Evolutionary conservation across 1,140 invertebrate species (phyloP), one percentile per base, ranked within the genome.

Genomic region (Atta colombica): DNA sequence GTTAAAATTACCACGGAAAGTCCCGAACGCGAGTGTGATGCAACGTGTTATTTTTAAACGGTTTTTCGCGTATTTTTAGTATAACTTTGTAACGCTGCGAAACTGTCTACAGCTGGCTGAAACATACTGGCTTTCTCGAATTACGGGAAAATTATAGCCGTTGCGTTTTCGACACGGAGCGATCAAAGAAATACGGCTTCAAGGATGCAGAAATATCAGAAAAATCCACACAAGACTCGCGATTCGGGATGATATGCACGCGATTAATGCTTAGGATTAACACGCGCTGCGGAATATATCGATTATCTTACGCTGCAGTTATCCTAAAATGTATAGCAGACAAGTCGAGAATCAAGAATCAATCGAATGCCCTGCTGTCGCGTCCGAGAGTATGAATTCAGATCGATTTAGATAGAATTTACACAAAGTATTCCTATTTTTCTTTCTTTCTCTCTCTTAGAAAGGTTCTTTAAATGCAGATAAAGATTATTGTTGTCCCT

Each of bases 61-160:
- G 14, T 51, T 72, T 71, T 39, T n/a, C 39, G 25, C 21, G 51
- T 63, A 66, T 14, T 85, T 75, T 65, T 82, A 74, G 51, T 84
- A 12, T 45, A 45, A 45, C 39, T 16, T 58, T 45, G n/a, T 69
- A 61, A 65, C 39, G 58, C 12, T 74, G 77, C 7, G 21, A 65
- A 85, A 60, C 14, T 77, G 72, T 61, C 63, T 87, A 90, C 90
- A 85, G 88, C 88, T 91, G 91, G 91, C 88, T 77, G 89, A 89
- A 69, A 69, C n/a, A 39, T 21, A 0, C 3, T 14, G 69, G 90
- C 65, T 91, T 69, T 88, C 16, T 21, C 0, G 0, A 3, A 58
- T 25, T 35, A 25, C 71, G 7, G 66, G 61, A 89, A 86, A 91
- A 74, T 91, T 85, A 69, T 89, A 92, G 91, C 45, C 89, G 90